Base-by-base conservation (phyloP, 1,140 invertebrate species). In the Stratiolaelaps scimitus region DNA sequence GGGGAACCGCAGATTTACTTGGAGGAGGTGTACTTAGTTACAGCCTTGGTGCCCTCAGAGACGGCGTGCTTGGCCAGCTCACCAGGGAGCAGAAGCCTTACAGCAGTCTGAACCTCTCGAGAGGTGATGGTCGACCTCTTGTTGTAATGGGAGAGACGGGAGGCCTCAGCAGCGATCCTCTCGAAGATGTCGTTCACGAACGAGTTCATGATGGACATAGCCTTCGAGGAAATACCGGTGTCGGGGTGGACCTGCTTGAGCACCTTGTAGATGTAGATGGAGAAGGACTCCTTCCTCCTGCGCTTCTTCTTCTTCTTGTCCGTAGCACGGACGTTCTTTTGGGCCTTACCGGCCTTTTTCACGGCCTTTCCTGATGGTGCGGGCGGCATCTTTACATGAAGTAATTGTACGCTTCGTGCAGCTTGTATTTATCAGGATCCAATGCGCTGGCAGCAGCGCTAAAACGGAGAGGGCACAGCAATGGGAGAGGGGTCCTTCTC, bases 161-260 rank as follows among this genome's bases (percentile, higher is more conserved):
- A 71, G 10, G 75, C 70, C 70, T 77, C 76, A 17, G 69, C 70
- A 26, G 75, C 73, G 64, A 77, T 72, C 45, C 76, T 66, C 66
- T 76, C 75, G 68, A 77, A 76, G 20, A 76, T 72, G 67, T 76
- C 75, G 64, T 75, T 75, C 64, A 76, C 77, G 70, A 78, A 79
- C n/a, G 72, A 75, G 70, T 79, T 79, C 77, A 79, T 80, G 68
- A 80, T 78, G 26, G 70, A 71, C 78, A 80, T 80, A 40, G 65
- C 66, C n/a, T 68, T 68, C 46, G 64, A 77, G 15, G 82, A 84
- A 46, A 86, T 81, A 34, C 84, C 83, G 67, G 81, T 84, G 71
- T 83, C 80, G 4, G 82, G 82, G 72, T 84, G 85, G 75, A 85
- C 83, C 72, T 84, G 82, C 70, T 84, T 83, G 71, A 87, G 71